phyloP scores from a whole-genome alignment of 2,113 vertebrate genomes.

The Oxyura jamaicensis region DNA sequence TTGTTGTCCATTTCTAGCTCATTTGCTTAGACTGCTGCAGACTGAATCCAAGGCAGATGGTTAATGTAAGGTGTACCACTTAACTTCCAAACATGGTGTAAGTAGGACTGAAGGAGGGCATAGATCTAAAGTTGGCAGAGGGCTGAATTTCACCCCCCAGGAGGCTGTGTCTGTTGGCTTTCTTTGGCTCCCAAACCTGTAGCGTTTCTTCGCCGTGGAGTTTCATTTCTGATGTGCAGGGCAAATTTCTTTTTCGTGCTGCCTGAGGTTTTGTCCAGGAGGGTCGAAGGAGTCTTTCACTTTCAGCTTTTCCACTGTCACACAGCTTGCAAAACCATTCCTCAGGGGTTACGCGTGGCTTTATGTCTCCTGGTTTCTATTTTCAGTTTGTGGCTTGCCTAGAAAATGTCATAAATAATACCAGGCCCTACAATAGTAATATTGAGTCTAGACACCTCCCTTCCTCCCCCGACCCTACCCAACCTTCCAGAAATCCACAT shows the following conservation, averaged over 20 bases:
- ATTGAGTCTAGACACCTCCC: constrained; percentile 72
- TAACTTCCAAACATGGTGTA: constrained; percentile 15
- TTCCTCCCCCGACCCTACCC: constrained; percentile 54
- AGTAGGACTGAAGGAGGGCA: constrained; percentile 22
- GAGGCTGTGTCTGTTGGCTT: not conserved
- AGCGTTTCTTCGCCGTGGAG: accelerated
- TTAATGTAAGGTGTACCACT: constrained; percentile 42
- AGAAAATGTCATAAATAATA: constrained; percentile 72
- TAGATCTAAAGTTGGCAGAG: not conserved
- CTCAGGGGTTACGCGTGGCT: constrained; percentile 55
- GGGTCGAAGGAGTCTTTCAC: not conserved
- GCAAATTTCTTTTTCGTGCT: constrained; percentile 47
- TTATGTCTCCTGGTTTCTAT: constrained; percentile 67
- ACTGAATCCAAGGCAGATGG: not conserved
- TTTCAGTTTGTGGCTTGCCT: constrained; percentile 64
- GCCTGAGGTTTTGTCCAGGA: constrained; percentile 27
- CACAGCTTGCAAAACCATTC: constrained; percentile 61
- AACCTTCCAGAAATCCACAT: constrained; percentile 62
- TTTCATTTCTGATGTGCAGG: constrained; percentile 10
- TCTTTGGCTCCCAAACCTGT: not conserved
- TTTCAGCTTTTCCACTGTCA: constrained; percentile 66
- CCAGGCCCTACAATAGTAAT: constrained; percentile 68
- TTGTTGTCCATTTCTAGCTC: not conserved
- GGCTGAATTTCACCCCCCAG: not conserved
- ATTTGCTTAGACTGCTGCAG: not conserved